phyloP scores from a whole-genome alignment of 2,888 invertebrate species.

The Branchellion lobata region DNA sequence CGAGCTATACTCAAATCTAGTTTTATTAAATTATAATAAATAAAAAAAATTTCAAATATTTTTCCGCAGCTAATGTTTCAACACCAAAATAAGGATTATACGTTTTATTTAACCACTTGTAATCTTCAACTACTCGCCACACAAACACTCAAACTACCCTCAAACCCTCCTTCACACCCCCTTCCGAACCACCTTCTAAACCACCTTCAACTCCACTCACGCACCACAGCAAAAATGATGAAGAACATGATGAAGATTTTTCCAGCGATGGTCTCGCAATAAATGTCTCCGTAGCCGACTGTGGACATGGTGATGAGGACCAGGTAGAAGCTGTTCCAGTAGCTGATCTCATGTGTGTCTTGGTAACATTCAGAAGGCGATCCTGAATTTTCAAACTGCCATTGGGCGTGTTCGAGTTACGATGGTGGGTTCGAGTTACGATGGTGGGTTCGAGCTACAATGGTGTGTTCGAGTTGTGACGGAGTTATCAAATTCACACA shows the following conservation, averaged over 20 bases:
- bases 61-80: too few species aligned
- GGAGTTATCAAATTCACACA: too few species aligned
- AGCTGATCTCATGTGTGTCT: conserved; percentile 89
- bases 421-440: too few species aligned
- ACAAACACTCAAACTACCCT: not conserved
- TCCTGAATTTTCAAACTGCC: conserved; percentile 97
- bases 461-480: too few species aligned
- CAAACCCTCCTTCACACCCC: not conserved
- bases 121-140: not conserved
- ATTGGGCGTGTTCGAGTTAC: conserved; percentile 1
- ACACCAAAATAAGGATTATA: too few species aligned
- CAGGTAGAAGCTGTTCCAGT: conserved; percentile 99
- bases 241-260: conserved; percentile 99
- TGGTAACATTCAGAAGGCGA: conserved; percentile 90
- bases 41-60: too few species aligned
- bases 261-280: conserved; percentile 95
- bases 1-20: not conserved
- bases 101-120: too few species aligned
- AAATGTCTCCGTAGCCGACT: conserved; percentile 99
- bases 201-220: too few species aligned
- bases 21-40: too few species aligned
- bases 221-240: conserved; percentile 98
- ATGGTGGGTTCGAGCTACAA: too few species aligned
- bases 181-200: too few species aligned
- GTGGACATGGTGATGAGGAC: conserved; percentile 99